Percentiles rank a stretch among this genome's conserved stretches.
Evolutionary conservation across 2,113 vertebrate species (phyloP).

Genomic region (Pseudolaguvia tuberculata): DNA sequence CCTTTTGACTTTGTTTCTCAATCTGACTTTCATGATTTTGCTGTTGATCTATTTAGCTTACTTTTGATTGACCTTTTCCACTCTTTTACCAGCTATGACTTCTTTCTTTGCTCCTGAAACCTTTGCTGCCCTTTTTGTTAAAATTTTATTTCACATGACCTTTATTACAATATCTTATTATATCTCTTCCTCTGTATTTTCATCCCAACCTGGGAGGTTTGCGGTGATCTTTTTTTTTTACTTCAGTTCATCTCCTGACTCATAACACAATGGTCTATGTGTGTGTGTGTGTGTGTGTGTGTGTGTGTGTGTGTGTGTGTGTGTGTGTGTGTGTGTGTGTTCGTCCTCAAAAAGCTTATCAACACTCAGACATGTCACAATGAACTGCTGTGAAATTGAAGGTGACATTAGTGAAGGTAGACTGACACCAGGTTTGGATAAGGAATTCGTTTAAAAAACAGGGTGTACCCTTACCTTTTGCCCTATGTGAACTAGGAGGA

Average conservation of each 20-base stretch:
- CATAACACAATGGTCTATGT: constrained; percentile 21
- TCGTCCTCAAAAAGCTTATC: constrained; percentile 29
- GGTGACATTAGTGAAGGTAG: constrained; percentile 30
- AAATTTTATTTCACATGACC: constrained; percentile 17
- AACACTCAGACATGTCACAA: constrained; percentile 23
- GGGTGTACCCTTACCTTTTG: no score
- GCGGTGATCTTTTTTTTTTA: background rate
- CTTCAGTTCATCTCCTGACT: constrained; percentile 12
- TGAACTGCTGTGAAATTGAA: constrained; percentile 16
- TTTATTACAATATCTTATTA: constrained; percentile 8
- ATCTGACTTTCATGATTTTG: constrained; percentile 8
- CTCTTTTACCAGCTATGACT: background rate
- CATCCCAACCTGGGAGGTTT: constrained; percentile 11
- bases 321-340: constrained; percentile 38
- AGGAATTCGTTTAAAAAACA: constrained; percentile 19
- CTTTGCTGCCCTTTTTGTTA: background rate
- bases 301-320: constrained; percentile 39
- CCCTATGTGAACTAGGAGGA: no score
- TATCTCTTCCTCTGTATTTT: constrained; percentile 15
- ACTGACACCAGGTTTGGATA: constrained; percentile 23
- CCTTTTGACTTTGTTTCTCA: constrained; percentile 4
- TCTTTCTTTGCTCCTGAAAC: background rate
- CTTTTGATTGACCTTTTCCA: background rate
- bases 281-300: constrained; percentile 38
- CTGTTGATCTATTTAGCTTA: constrained; percentile 2